Base-by-base conservation (phyloP, 2,888 invertebrate genomes). In the Tridacna crocea region DNA sequence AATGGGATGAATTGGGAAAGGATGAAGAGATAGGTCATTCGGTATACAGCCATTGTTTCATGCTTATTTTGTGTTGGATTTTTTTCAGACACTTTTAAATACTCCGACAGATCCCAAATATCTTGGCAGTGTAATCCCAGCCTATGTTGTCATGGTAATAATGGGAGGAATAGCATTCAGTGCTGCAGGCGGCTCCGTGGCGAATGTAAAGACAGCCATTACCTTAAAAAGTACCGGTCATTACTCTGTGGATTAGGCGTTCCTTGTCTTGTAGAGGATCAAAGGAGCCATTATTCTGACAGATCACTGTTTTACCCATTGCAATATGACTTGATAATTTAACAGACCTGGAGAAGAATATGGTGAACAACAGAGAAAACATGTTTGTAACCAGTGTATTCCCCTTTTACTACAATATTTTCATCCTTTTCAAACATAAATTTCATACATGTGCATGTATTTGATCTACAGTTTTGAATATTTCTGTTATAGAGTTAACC, bases 131-230 rank as follows among this genome's bases (percentile, higher is more conserved):
- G 80, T 94, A 13, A 84, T 93, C 22, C 91, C 92, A 24, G 90
- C 92, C 4, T 94, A 93, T 75, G 24, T 90, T 4, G 77, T 92
- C 51, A 87, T 94, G 85, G 58, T 92, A 0, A 76, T 88, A 26
- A 90, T 90, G 84, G 91, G 84, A 12, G 84, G 84, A 17, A 58
- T 92, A 61, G 92, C 93, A 0, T 94, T 93, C 83, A 76, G 84
- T 77, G 83, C 88, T 15, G 92, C 93, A 0, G 94, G 94, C 0
- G 94, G 94, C 26, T 90, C 93, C 0, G 27, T 91, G 0, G 58
- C 77, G n/a, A 92, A 90, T 75, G 63, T 93, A 46, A 89, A 79
- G 46, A 58, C 78, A 27, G 83, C 82, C 17, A 19, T 84, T 17
- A 46, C 46, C 0, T 82, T 75, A 24, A 61, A n/a, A 22, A 75